These are phyloP conservation scores for Deroplatys truncata DNA, from an alignment of 2,888 invertebrate genomes.

Conservation along the genomic window DNA sequence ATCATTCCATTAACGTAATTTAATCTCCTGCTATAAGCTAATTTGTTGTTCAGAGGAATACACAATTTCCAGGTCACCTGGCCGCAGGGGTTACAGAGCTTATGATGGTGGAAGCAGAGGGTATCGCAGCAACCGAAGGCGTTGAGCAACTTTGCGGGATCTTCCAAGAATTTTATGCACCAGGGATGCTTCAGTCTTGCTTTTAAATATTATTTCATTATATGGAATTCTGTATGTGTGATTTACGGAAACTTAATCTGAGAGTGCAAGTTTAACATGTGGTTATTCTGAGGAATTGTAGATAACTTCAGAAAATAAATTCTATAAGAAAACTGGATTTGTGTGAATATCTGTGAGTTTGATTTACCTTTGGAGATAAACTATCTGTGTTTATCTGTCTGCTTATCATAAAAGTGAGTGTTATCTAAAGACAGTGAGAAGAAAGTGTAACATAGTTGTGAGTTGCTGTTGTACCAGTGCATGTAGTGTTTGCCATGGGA, in stretches of 20 bases:
- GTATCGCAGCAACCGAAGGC: neutral
- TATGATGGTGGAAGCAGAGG: neutral
- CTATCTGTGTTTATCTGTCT: neutral
- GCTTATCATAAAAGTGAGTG: neutral
- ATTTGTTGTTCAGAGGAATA: neutral
- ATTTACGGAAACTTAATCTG: neutral
- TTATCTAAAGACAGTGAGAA: neutral
- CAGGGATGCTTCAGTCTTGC: neutral
- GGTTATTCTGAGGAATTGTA: neutral
- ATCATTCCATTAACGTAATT: neutral
- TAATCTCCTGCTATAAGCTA: neutral
- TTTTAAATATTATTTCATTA: neutral
- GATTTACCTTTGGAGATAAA: no score
- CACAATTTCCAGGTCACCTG: conserved; percentile 5
- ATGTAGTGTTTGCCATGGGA: neutral
- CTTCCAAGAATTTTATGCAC: neutral
- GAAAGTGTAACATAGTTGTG: neutral
- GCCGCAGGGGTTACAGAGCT: neutral
- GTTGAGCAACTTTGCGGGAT: neutral
- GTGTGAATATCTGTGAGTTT: no score
- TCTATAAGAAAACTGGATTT: neutral
- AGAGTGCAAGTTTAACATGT: neutral
- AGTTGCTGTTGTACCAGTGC: neutral
- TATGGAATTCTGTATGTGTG: neutral
- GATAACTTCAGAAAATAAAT: neutral